phyloP scores from a whole-genome alignment of 2,888 invertebrate species.

The Phyllotreta cruciferae region DNA sequence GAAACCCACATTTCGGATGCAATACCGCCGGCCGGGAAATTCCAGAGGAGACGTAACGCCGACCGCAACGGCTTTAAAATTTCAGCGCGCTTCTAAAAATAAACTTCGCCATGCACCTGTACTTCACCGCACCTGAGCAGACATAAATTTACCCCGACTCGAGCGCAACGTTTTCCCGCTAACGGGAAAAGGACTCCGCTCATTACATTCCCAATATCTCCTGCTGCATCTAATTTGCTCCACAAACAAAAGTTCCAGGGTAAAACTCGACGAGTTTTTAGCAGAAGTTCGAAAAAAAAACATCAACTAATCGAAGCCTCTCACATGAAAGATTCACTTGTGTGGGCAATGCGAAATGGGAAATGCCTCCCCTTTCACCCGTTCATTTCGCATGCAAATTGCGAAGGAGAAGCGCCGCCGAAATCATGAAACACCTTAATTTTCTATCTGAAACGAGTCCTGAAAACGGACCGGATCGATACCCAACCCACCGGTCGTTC shows the following conservation, averaged over 20 bases:
- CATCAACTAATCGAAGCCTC: not conserved
- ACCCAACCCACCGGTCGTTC: not conserved
- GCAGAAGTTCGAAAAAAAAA: too few relatives aligned
- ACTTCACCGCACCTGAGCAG: too few relatives aligned
- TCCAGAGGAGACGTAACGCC: not conserved
- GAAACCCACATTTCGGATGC: conserved; percentile 26
- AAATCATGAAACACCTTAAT: conserved; percentile 4
- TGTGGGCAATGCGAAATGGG: not conserved
- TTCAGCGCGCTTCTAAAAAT: not conserved
- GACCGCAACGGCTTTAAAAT: conserved; percentile 1
- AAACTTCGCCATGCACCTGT: not conserved
- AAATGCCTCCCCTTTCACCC: not conserved
- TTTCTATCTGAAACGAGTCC: not conserved
- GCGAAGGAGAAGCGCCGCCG: not conserved
- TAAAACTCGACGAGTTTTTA: too few relatives aligned
- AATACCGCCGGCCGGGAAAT: conserved; percentile 2
- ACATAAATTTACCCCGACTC: too few relatives aligned
- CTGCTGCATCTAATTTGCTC: too few relatives aligned
- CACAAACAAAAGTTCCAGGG: too few relatives aligned
- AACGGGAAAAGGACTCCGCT: too few relatives aligned
- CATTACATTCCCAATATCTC: too few relatives aligned
- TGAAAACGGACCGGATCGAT: not conserved
- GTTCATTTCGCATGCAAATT: conserved; percentile 1
- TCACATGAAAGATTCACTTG: not conserved
- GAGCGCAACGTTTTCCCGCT: too few relatives aligned